phyloP scores from a whole-genome alignment of 1,140 invertebrate species.

The Onthophagus taurus region DNA sequence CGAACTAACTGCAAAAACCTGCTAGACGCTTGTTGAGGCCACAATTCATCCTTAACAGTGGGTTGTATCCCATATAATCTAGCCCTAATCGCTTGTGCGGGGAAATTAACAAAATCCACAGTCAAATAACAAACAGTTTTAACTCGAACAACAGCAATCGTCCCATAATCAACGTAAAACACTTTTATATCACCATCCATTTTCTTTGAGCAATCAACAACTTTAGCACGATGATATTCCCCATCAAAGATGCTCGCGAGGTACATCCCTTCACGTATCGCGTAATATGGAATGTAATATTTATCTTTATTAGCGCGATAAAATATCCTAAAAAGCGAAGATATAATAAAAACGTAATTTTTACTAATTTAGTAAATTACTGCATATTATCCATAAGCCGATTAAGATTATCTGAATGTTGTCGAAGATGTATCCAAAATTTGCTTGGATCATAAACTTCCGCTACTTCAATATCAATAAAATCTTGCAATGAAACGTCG shows the following conservation, averaged over 20 bases:
- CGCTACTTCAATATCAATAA: constrained; percentile 22
- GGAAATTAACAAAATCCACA: constrained; percentile 19
- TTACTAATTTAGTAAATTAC: constrained; percentile 8
- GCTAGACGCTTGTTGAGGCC: constrained; percentile 13
- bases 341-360: not conserved
- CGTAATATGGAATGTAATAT: constrained; percentile 14
- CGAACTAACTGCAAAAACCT: constrained; percentile 19
- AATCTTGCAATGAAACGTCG: constrained; percentile 13
- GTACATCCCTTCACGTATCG: constrained; percentile 23
- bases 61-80: constrained; percentile 25
- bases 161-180: constrained; percentile 29
- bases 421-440: constrained; percentile 25
- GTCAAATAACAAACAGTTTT: constrained; percentile 24
- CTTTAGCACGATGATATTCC: constrained; percentile 24
- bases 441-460: constrained; percentile 30
- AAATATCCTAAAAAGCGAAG: constrained; percentile 17
- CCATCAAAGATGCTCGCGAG: constrained; percentile 18
- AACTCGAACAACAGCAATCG: constrained; percentile 16
- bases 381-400: constrained; percentile 27
- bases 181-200: constrained; percentile 18
- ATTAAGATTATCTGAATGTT: constrained; percentile 15
- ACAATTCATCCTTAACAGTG: constrained; percentile 16
- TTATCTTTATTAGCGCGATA: constrained; percentile 10
- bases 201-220: constrained; percentile 19
- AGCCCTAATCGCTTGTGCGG: constrained; percentile 25